Evolutionary conservation across 2,113 vertebrate species (phyloP), one percentile per base, ranked within the genome.

Genomic region (Eidolon helvum): DNA sequence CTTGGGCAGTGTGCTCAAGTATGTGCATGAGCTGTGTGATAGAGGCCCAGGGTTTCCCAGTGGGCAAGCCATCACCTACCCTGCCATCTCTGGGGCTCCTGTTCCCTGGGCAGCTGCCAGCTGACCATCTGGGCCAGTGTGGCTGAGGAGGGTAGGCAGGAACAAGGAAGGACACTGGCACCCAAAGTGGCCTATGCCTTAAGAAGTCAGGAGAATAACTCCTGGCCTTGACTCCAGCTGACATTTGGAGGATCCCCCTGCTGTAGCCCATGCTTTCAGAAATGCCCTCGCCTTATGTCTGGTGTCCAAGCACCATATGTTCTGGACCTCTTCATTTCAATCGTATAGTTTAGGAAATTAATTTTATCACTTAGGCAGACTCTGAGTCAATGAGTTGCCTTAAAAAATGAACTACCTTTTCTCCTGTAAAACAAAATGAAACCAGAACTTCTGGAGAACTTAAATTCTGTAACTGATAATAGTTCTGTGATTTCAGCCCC

Each of bases 21-120:
- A 2, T 2, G 0, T 4, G 18, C 2, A 1, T 8, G 0, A 38
- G 79, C 28, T 4, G 0, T 33, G 4, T 45, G 28, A 30, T 33
- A 0, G 7, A 66, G n/a, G 35, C 61, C 28, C 4, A 1, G 11
- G 24, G 21, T 43, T 84, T 87, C 24, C 14, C 21, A 28, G 4
- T 26, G 19, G 63, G 18, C 0, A 0, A 35, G 5, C 69, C 45
- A 7, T 1, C 8, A 26, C 18, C 68, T 7, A 30, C 35, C 30
- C 33, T 48, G 79, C 19, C 4, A 4, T 40, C 43, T 74, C 69
- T 80, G 2, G 19, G 40, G 26, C 57, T 43, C 24, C 59, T 66
- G 33, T 8, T 43, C n/a, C 26, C 43, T 86, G 72, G 10, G 35
- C 5, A 33, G 45, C 35, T 77, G 38, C 3, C 2, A 22, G 24